Base-by-base conservation (phyloP, 2,113 vertebrate species). In the Proterorhinus semilunaris region DNA sequence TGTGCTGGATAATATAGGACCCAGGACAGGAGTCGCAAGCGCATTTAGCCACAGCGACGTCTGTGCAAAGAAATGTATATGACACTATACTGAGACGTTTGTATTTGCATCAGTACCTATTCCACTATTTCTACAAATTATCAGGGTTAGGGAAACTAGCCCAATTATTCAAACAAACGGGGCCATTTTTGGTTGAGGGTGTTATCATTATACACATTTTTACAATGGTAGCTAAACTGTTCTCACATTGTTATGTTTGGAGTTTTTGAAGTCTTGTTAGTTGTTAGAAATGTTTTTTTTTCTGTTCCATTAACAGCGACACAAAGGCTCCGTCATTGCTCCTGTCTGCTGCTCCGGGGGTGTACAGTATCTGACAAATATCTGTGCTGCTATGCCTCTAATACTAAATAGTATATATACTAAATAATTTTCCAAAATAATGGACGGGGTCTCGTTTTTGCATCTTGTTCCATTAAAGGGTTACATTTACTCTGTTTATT, bases 251-350 rank as follows among this genome's bases (percentile, higher is more conserved):
- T 55, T 55, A 16, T 55, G 53, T 55, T 55, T 55, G 53, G 27
- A 43, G 57, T 44, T 61, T 50, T 45, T 61, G 58, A 61, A 44
- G 58, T 61, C 42, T 61, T 45, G 58, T 44, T 59, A 61, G 58
- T 7, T 61, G 36, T 61, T 61, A 13, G 10, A 50, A 50, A 50
- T 12, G 10, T 50, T 9, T 50, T 10, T 61, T 61, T 61, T 13
- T 43, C 42, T 1, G 36, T 11, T 42, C 58, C 58, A 61, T 61
- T 61, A 61, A 42, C 42, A 44, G 58, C 49, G 10, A 50, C 13
- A 50, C 11, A 50, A 12, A 50, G 10, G 5, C 5, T 13, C 10
- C 15, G 49, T 12, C 49, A 50, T 50, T 10, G 49, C 58, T 61
- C 58, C 36, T 61, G 55, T 58, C 55, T 11, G 53, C 53, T 55